These are phyloP conservation scores for Platysternon megacephalum DNA, from an alignment of 2,113 vertebrate genomes.

Conservation along the genomic window DNA sequence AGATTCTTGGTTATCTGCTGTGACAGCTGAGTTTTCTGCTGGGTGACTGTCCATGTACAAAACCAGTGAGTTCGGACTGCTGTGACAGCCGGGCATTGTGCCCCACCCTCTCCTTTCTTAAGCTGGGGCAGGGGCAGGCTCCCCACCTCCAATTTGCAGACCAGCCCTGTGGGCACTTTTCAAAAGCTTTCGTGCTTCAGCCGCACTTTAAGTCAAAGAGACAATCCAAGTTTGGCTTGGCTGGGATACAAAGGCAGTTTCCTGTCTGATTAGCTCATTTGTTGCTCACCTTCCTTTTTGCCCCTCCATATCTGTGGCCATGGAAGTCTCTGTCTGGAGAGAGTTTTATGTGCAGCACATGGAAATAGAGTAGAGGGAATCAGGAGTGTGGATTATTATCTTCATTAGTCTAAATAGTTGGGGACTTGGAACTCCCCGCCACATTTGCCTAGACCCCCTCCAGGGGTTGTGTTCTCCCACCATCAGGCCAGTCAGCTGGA, in stretches of 20 bases:
- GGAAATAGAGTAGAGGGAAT: not conserved
- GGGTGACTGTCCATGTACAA: accelerated
- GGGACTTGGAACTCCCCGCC: not conserved
- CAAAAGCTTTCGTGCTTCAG: slow-evolving; percentile 47
- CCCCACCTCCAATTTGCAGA: not conserved
- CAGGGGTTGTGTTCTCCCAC: not conserved
- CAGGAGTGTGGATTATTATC: not conserved
- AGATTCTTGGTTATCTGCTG: not conserved
- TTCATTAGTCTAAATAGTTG: not conserved
- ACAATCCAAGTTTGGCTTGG: slow-evolving; percentile 61
- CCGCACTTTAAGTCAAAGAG: slow-evolving; percentile 48
- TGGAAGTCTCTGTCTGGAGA: not conserved
- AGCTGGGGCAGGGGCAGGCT: not conserved
- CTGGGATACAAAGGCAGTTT: slow-evolving; percentile 58
- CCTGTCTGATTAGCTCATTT: slow-evolving; percentile 46
- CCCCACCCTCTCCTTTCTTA: not conserved
- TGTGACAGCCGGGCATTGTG: not conserved
- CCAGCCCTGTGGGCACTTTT: not conserved
- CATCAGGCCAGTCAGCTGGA: accelerated
- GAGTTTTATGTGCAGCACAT: not conserved
- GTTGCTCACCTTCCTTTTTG: slow-evolving; percentile 28
- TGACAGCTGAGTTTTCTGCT: not conserved
- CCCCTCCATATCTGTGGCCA: slow-evolving; percentile 18
- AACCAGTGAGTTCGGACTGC: not conserved
- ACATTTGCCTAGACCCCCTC: not conserved